Base-by-base conservation (phyloP, 2,888 invertebrate species). In the Ctenicera cuprea region DNA sequence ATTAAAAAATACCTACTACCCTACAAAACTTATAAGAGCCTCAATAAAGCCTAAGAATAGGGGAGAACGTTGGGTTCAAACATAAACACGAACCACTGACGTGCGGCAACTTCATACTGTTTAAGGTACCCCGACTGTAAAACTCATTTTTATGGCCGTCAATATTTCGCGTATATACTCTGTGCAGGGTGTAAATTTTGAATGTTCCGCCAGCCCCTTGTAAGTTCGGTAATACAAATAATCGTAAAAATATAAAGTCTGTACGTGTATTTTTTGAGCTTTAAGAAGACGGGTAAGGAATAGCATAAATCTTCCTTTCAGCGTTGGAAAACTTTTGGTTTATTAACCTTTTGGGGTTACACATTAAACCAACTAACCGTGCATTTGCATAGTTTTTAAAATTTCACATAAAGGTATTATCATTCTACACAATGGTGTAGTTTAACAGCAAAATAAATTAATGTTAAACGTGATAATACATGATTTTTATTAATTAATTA, bases 1-100 rank as follows among this genome's bases (percentile, higher is more conserved):
- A 67, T 67, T 67, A 67, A 54, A 67, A 67, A 67, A 67, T 67
- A 67, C 67, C 67, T 57, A 67, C 45, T 59, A 45, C 43, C 48
- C 48, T 30, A 48, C 63, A 64, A 63, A 48, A 63, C 30, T 64
- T 48, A 65, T 20, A 33, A 18, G 59, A 41, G 57, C 54, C 18
- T 41, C 33, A 33, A 59, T 37, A 59, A 67, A 57, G 59, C 26
- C 30, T 20, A 37, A 48, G 67, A 59, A 67, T 67, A 45, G 45
- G 52, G 65, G 54, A 54, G 54, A 59, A 22, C 22, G 57, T 20
- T 59, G 67, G 67, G 67, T 59, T 37, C 67, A 59, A 48, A 59
- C 57, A 67, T 57, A 59, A 67, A 67, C 59, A 67, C 45, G 59
- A 38, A 67, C 26, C 67, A 57, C 59, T 37, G 67, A 67, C 67